A percentile compares a stretch with the other conserved stretches of the same genome.
Evolutionary conservation across 1,140 invertebrate species (phyloP).

Genomic region (Sinella curviseta): DNA sequence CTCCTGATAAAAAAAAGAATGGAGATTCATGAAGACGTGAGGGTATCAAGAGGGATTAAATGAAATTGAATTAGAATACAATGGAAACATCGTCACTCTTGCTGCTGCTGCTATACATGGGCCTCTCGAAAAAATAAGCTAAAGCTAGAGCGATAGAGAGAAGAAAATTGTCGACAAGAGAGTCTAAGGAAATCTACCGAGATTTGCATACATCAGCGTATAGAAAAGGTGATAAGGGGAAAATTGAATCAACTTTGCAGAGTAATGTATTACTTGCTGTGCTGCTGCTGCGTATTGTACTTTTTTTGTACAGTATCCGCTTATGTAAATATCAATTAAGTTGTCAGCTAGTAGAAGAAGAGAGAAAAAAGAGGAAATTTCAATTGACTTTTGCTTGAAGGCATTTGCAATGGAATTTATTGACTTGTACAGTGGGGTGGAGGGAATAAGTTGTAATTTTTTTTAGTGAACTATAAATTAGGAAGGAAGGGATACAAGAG

Average conservation of each 20-base stretch:
- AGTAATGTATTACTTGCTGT: no score
- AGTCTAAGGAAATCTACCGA: neutral
- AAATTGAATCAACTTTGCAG: no score
- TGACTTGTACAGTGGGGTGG: no score
- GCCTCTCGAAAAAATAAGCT: neutral
- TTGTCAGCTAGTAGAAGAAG: neutral
- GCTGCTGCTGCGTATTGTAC: no score
- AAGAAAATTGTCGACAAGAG: neutral
- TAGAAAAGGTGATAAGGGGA: no score
- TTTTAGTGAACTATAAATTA: neutral
- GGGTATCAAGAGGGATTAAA: neutral
- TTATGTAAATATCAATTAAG: slow-evolving; percentile 9
- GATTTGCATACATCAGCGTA: no score
- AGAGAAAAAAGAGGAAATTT: neutral
- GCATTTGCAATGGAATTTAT: no score
- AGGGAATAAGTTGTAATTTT: neutral
- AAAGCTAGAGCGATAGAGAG: neutral
- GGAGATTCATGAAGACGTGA: neutral
- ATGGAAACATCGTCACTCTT: neutral
- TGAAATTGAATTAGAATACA: slow-evolving; percentile 17
- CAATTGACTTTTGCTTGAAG: no score
- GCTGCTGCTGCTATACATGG: no score
- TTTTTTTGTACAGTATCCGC: neutral
- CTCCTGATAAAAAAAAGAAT: neutral
- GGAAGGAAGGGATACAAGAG: neutral